Base-by-base conservation (phyloP, 1,140 invertebrate species). In the Epicauta chinensis region DNA sequence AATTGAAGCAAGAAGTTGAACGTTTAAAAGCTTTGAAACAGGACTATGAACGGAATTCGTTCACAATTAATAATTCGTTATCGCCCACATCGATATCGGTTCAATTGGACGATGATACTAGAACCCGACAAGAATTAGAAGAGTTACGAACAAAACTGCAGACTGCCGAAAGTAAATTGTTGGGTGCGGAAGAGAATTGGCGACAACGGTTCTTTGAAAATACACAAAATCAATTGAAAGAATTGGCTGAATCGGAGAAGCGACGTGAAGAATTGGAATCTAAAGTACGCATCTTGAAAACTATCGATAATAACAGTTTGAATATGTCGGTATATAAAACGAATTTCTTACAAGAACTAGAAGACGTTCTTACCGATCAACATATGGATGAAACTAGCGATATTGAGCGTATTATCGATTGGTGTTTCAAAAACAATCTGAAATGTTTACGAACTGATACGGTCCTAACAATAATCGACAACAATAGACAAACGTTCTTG, bases 1-100 rank as follows among this genome's bases (percentile, higher is more conserved):
- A 81, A 63, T 63, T 86, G 32, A 73, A 78, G 60, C 76, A 77
- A 6, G 88, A 91, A 75, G 82, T 89, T 17, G 77, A 83, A 49
- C 72, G 78, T 32, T 67, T 89, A 2, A 75, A 77, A 43, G 74
- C 77, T 11, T 60, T 80, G 13, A 72, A 72, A 3, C 74, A 80
- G 41, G 77, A 77, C 16, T 80, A 78, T 54, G 75, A 77, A 64
- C 71, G 67, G 36, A 75, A 75, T 59, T 57, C 69, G 51, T 16
- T 40, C 9, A 29, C 40, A 1, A 7, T 34, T 1, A 38, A 66
- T 53, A 53, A 58, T 65, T 61, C 54, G 65, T 15, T 64, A 56
- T 58, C 64, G 42, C 37, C 68, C 53, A 16, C 71, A 57, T 63
- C 53, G 14, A 29, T 51, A 13, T n/a, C n/a, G n/a, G 16, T 56